phyloP scores from a whole-genome alignment of 2,113 vertebrate genomes.

The Hypocryptadius cinnamomeus region DNA sequence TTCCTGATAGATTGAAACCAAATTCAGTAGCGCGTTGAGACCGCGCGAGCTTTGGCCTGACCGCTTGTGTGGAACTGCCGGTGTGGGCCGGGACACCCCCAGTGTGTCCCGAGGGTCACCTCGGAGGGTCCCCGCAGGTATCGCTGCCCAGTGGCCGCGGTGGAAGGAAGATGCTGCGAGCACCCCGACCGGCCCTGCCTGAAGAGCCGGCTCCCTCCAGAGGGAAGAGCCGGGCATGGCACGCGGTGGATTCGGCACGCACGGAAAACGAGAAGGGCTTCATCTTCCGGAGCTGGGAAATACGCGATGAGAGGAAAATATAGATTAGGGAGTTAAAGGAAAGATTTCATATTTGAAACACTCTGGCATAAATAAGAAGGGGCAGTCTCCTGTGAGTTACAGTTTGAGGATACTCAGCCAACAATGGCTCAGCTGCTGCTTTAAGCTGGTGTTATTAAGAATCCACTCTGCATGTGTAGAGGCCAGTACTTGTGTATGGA shows the following conservation, averaged over 20 bases:
- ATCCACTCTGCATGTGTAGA: not conserved
- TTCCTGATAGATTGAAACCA: not conserved
- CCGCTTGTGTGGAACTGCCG: rapidly evolving
- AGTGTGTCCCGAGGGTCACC: not conserved
- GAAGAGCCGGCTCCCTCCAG: conserved; percentile 44
- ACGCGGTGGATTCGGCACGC: rapidly evolving
- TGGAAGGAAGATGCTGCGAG: not conserved
- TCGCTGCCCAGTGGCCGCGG: not conserved
- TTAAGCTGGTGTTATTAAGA: rapidly evolving
- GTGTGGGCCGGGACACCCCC: not conserved
- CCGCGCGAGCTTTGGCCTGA: not conserved
- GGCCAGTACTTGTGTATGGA: too few relatives aligned
- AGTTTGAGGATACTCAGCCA: not conserved
- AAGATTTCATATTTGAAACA: not conserved
- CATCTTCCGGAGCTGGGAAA: not conserved
- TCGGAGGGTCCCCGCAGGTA: not conserved
- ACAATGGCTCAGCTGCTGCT: not conserved
- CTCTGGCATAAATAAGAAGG: not conserved
- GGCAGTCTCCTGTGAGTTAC: not conserved
- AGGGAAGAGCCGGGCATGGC: conserved; percentile 25
- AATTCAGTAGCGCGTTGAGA: not conserved
- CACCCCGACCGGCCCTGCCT: not conserved
- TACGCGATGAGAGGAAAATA: rapidly evolving
- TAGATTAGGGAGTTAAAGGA: not conserved
- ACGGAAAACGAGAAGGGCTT: not conserved